Base-by-base conservation (phyloP, 2,888 invertebrate genomes). In the Drosophila nigritarsus region DNA sequence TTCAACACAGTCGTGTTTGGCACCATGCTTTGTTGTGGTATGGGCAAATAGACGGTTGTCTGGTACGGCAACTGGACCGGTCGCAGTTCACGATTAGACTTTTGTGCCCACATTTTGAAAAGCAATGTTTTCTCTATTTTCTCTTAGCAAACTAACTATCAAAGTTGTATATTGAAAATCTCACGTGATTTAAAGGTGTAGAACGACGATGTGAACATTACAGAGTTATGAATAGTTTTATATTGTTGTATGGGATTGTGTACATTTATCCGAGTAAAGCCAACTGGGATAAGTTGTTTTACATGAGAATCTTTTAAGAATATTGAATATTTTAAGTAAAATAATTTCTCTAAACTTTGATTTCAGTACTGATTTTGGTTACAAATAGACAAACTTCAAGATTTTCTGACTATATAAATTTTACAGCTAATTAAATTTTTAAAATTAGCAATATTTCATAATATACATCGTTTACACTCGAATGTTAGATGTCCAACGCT, bases 11-110 rank as follows among this genome's bases (percentile, higher is more conserved):
- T 38, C 50, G 68, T 50, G 18, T 18, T 45, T 6, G 50, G 30
- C n/a, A 51, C 30, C 6, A 70, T 36, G 13, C 61, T 29, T 51
- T 48, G 38, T 1, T 53, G 51, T 30, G 45, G 62, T 34, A 70
- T 51, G 24, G 68, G 68, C 60, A 68, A 32, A 11, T 70, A 70
- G 13, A 68, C 32, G 42, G 61, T 70, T 36, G 68, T 59, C 30
- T 42, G 68, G 18, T 59, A 68, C n/a, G 60, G 51, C 49, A 51
- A 13, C 50, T 42, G 71, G 7, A 42, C 60, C 58, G 38, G 42
- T 42, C 27, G 20, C 32, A 20, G 20, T 11, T 42, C 36, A 24
- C 18, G 6, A 42, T 42, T 50, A n/a, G 42, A 42, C 9, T 36
- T 15, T n/a, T 50, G 49, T 13, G 50, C 2, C 71, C 68, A 45